Evolutionary conservation across 2,113 vertebrate genomes (phyloP), one percentile per base, ranked within the genome.

Genomic region (Aix galericulata): DNA sequence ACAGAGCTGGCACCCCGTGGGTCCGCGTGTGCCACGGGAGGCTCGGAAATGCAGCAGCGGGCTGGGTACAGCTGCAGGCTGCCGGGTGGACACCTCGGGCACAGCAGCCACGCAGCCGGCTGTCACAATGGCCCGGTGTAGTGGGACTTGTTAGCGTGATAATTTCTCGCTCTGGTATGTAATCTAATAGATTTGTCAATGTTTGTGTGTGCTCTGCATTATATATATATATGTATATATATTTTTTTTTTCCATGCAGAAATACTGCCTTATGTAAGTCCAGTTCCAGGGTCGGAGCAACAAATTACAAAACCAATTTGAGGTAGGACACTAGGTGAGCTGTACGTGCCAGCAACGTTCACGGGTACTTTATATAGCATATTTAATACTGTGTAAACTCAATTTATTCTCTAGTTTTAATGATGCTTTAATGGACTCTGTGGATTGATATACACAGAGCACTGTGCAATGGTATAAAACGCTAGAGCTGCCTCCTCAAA

Each of bases 21-120:
- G 75, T 68, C 77, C 73, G 72, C 36, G 22, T 31, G 53, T 93
- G 89, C 87, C 81, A 32, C 1, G 8, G 55, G 82, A 89, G 67
- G 63, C 75, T 77, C n/a, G 38, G 63, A 91, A 82, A 94, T 91
- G 40, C 74, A 89, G 87, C 87, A 82, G 91, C 40, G 66, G 87
- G 64, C 74, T 0, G 0, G 46, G 48, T 3, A 4, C 75, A 85
- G 80, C 72, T 66, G 55, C 1, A 0, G 72, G 79, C 91, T 90
- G 21, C 0, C 0, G n/a, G 63, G 62, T 55, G 52, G 64, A 71
- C 83, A 64, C 77, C 80, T 93, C 69, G 93, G 91, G 82, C 89
- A 79, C 84, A 71, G 75, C 87, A 89, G 32, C 73, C 66, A 82
- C 53, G 63, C 75, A 86, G 69, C 21, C 59, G 78, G 82, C 2